Conservation (phyloP, 92 coral and sea anemone genomes). For the Blastomussa wellsi region DNA sequence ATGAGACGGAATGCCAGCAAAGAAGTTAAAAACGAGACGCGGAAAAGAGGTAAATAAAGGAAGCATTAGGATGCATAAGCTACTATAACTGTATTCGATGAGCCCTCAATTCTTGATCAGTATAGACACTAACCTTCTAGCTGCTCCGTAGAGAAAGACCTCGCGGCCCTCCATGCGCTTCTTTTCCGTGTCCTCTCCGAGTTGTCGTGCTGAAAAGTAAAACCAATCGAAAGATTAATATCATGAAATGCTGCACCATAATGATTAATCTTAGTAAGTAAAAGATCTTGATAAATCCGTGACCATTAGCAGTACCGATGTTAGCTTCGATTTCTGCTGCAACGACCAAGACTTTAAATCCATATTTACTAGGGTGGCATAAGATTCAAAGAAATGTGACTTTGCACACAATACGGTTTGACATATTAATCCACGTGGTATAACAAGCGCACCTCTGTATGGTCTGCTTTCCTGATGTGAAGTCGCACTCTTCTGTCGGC, state of each 20-base stretch:
- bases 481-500: constrained; percentile 72
- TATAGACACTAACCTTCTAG: constrained; percentile 53
- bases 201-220: constrained; percentile 34
- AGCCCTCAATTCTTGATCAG: too few relatives aligned
- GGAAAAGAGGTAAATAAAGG: too few relatives aligned
- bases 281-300: background rate
- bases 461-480: constrained; percentile 60
- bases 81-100: too few relatives aligned
- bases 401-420: too few relatives aligned
- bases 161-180: constrained; percentile 31
- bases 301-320: background rate
- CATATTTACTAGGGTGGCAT: too few relatives aligned
- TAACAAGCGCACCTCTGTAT: constrained; percentile 24
- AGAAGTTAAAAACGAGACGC: too few relatives aligned
- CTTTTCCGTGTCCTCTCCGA: constrained; percentile 22
- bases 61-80: too few relatives aligned
- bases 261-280: background rate
- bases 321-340: background rate
- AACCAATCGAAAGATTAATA: background rate
- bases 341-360: background rate
- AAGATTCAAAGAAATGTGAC: too few relatives aligned
- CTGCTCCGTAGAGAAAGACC: constrained; percentile 47
- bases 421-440: background rate
- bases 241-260: background rate
- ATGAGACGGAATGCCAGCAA: too few relatives aligned